These are phyloP conservation scores for Tetragonisca angustula DNA, from an alignment of 2,888 invertebrate species.

Conservation along the genomic window DNA sequence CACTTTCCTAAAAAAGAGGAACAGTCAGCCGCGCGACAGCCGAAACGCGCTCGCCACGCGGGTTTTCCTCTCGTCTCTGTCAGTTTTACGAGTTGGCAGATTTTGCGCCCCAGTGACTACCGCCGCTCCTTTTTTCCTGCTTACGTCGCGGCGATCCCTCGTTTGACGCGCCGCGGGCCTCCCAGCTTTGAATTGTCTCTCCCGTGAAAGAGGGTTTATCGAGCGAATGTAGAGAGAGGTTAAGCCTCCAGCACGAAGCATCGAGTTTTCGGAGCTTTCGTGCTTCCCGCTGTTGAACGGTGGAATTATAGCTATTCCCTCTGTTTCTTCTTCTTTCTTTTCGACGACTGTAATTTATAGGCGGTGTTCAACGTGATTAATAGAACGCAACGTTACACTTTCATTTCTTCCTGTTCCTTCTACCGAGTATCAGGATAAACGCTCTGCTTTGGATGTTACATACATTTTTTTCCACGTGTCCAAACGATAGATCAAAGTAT, in stretches of 20 bases:
- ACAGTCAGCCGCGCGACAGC: constrained; percentile 14
- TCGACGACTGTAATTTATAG: too few relatives aligned
- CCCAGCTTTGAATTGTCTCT: constrained; percentile 19
- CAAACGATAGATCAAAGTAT: too few relatives aligned
- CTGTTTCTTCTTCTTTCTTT: background rate
- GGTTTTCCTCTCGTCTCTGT: constrained; percentile 36
- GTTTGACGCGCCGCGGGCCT: background rate
- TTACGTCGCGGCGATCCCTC: constrained; percentile 14
- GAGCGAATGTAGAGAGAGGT: background rate
- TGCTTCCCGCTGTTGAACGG: too few relatives aligned
- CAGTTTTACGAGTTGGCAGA: constrained; percentile 26
- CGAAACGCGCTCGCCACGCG: constrained; percentile 30
- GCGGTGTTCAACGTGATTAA: too few relatives aligned
- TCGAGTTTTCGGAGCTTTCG: background rate
- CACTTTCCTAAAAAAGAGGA: constrained; percentile 40
- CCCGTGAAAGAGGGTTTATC: constrained; percentile 14
- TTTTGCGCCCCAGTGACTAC: constrained; percentile 32
- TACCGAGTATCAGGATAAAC: too few relatives aligned
- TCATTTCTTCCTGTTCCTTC: too few relatives aligned
- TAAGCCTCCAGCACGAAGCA: background rate
- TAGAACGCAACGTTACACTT: too few relatives aligned
- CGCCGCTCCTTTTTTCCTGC: constrained; percentile 2
- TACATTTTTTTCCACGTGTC: too few relatives aligned
- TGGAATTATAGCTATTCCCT: background rate
- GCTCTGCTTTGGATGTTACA: too few relatives aligned